A percentile compares a stretch with the other conserved stretches of the same genome.
Evolutionary conservation across 2,888 invertebrate species (phyloP).

Genomic region (Hypolimnas misippus): DNA sequence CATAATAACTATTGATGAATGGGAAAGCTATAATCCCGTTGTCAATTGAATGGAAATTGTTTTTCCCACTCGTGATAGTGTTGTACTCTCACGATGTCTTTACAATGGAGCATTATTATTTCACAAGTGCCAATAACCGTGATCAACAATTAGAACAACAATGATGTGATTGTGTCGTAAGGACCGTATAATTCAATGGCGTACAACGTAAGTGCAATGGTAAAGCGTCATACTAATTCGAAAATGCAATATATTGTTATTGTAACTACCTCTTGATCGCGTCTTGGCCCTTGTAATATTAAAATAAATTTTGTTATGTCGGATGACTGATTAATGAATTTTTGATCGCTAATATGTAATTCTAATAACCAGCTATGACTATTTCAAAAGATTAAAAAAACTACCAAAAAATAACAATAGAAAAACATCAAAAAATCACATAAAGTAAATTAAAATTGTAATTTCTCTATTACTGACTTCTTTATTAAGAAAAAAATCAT

Average conservation of each 20-base stretch:
- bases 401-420: too few relatives aligned
- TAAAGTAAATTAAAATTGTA: background rate
- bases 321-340: too few relatives aligned
- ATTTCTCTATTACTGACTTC: background rate
- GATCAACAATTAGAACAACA: slow-evolving; percentile 7
- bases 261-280: too few relatives aligned
- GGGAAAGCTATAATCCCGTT: slow-evolving; percentile 19
- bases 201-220: background rate
- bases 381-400: too few relatives aligned
- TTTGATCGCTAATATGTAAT: too few relatives aligned
- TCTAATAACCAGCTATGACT: too few relatives aligned
- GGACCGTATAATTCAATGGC: background rate
- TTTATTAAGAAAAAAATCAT: too few relatives aligned
- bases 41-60: slow-evolving; percentile 10
- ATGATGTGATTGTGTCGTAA: background rate
- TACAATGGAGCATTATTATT: slow-evolving; percentile 8
- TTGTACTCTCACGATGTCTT: slow-evolving; percentile 16
- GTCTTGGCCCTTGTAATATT: too few relatives aligned
- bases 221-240: background rate
- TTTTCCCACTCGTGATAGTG: slow-evolving; percentile 14
- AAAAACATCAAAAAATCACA: too few relatives aligned
- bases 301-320: too few relatives aligned
- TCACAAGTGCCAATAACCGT: slow-evolving; percentile 8
- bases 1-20: slow-evolving; percentile 18
- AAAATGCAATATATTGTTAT: too few relatives aligned